phyloP scores from a whole-genome alignment of 1,140 invertebrate species.

The Papilio xuthus region DNA sequence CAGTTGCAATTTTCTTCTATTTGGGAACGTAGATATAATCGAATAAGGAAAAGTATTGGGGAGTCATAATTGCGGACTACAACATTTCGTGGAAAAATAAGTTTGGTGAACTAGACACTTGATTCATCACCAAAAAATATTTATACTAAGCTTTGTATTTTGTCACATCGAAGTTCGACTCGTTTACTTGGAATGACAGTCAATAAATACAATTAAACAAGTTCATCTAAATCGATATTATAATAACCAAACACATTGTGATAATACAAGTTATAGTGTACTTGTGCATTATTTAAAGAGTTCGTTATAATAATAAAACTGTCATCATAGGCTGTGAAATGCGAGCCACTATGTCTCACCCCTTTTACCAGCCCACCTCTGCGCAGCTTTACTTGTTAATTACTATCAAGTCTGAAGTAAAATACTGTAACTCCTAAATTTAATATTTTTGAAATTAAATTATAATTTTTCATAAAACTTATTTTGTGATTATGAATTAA shows the following conservation, averaged over 20 bases:
- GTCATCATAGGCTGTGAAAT: constrained; percentile 44
- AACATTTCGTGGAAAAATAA: neutral
- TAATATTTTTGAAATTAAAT: constrained; percentile 8
- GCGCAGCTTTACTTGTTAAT: constrained; percentile 70
- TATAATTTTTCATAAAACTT: neutral
- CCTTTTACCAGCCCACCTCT: constrained; percentile 75
- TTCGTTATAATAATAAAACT: constrained; percentile 26
- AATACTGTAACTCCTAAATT: constrained; percentile 47
- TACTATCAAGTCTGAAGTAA: constrained; percentile 48
- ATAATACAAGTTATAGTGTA: constrained; percentile 5
- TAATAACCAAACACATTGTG: too few relatives aligned
- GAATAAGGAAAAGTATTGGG: neutral
- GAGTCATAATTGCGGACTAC: neutral
- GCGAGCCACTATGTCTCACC: constrained; percentile 65
- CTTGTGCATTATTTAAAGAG: neutral
- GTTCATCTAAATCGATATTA: neutral
- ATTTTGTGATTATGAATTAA: constrained; percentile 8
- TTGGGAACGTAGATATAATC: neutral
- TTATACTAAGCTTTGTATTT: neutral
- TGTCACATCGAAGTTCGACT: too few relatives aligned
- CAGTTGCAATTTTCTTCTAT: too few relatives aligned
- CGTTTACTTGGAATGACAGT: too few relatives aligned
- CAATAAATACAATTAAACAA: neutral
- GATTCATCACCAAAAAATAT: neutral
- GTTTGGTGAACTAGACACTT: neutral